Percentiles rank a stretch among this genome's conserved stretches.
These are phyloP conservation scores for Numenius arquata DNA, from an alignment of 2,113 vertebrate genomes.

Conservation along the genomic window DNA sequence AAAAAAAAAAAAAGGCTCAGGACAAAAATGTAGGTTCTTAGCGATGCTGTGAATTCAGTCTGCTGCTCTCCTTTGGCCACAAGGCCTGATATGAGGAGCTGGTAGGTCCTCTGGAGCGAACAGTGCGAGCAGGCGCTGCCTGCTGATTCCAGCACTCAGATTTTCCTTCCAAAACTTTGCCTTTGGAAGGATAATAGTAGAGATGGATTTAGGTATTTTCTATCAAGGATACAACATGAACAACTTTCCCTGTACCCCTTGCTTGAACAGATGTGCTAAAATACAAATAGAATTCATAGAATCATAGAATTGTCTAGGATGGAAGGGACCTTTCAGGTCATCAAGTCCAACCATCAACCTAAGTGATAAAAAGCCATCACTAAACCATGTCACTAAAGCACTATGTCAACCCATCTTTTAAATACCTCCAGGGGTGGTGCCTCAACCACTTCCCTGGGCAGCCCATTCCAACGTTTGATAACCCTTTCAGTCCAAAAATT, in stretches of 20 bases:
- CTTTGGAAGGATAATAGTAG: neutral
- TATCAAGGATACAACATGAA: neutral
- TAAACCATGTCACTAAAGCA: too few relatives aligned
- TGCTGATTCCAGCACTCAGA: neutral
- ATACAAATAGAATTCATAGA: neutral
- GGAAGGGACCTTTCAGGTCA: too few relatives aligned
- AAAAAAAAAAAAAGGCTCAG: neutral
- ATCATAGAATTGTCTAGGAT: too few relatives aligned
- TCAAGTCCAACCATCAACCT: too few relatives aligned
- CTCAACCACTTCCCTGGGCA: too few relatives aligned
- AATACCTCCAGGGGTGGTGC: too few relatives aligned
- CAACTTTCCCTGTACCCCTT: neutral
- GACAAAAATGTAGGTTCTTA: neutral
- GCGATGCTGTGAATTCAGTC: neutral
- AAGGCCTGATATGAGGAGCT: neutral
- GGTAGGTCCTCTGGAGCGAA: neutral
- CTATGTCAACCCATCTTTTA: too few relatives aligned
- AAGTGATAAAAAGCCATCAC: too few relatives aligned
- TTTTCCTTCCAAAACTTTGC: neutral
- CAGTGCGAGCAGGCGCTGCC: neutral
- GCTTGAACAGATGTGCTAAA: neutral
- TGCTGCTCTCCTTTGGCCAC: neutral
- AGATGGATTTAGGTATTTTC: neutral
- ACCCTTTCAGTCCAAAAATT: too few relatives aligned
- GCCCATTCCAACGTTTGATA: too few relatives aligned